A percentile compares a stretch with the other conserved stretches of the same genome.
These are phyloP conservation scores for Steinernema feltiae DNA, from an alignment of 1,140 invertebrate genomes.

Conservation along the genomic window DNA sequence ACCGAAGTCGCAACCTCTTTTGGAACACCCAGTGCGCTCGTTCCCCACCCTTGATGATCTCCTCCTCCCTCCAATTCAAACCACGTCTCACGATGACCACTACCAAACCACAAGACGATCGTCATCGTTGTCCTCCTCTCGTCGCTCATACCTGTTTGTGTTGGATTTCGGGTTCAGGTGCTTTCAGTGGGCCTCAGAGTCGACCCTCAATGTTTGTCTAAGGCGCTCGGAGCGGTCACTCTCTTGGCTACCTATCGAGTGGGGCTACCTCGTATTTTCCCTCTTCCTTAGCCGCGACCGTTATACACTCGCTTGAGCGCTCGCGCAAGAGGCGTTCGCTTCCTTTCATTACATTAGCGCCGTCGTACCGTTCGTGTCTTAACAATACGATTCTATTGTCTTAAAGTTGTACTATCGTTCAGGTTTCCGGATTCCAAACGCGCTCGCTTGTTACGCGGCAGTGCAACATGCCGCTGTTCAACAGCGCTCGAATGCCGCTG, in stretches of 20 bases:
- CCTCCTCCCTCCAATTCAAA: no score
- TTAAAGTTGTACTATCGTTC: neutral
- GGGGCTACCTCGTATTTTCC: neutral
- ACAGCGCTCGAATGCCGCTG: neutral
- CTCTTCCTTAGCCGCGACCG: neutral
- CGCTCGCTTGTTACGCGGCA: no score
- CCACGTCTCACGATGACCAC: neutral
- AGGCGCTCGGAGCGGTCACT: conserved; percentile 9
- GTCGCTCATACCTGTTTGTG: conserved; percentile 2
- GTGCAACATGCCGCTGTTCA: neutral
- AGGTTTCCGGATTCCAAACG: neutral
- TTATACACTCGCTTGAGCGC: neutral
- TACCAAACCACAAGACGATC: neutral
- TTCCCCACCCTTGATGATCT: neutral
- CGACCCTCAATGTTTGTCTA: neutral
- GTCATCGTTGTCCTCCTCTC: neutral
- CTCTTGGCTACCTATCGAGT: conserved; percentile 15
- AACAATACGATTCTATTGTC: neutral
- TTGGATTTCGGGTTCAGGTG: conserved; percentile 11
- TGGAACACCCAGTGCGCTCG: neutral
- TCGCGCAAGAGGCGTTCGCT: neutral
- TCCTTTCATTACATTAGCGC: neutral
- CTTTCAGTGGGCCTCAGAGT: conserved; percentile 8
- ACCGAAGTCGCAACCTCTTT: no score
- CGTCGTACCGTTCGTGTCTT: neutral